A percentile compares a stretch with the other conserved stretches of the same genome.
Evolutionary conservation across 2,797 vertebrate genomes (phyloP).

Genomic region (Acropternis orthonyx): DNA sequence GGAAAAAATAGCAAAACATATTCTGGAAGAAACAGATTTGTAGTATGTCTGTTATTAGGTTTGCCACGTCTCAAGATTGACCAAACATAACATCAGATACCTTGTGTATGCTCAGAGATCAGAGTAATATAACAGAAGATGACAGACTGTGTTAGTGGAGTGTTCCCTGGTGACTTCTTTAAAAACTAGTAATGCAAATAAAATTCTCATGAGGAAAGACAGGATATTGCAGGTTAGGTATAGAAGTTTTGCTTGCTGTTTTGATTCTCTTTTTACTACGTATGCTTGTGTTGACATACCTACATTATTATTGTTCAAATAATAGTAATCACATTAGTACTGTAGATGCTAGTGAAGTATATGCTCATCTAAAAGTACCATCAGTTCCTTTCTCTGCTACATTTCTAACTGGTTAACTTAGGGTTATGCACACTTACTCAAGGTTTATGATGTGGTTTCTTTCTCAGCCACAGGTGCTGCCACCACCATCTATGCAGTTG

Average conservation of each 20-base stretch:
- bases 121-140: not conserved
- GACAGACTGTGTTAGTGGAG: not conserved
- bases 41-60: not conserved
- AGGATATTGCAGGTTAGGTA: not conserved
- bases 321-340: not conserved
- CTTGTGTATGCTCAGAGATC: not conserved
- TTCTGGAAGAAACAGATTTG: not conserved
- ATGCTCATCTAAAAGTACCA: not conserved
- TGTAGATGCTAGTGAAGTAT: not conserved
- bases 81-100: not conserved
- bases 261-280: not conserved
- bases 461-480: conserved; percentile 88
- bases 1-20: not conserved
- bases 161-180: not conserved
- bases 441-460: not conserved
- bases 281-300: not conserved
- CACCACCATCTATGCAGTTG: conserved; percentile 95
- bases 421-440: not conserved
- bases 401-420: not conserved
- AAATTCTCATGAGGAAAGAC: not conserved
- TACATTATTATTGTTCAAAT: not conserved
- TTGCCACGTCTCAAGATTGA: not conserved
- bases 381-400: not conserved
- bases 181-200: not conserved
- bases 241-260: not conserved